Conservation (phyloP, 2,113 vertebrate genomes). For the Silurus asotus region DNA sequence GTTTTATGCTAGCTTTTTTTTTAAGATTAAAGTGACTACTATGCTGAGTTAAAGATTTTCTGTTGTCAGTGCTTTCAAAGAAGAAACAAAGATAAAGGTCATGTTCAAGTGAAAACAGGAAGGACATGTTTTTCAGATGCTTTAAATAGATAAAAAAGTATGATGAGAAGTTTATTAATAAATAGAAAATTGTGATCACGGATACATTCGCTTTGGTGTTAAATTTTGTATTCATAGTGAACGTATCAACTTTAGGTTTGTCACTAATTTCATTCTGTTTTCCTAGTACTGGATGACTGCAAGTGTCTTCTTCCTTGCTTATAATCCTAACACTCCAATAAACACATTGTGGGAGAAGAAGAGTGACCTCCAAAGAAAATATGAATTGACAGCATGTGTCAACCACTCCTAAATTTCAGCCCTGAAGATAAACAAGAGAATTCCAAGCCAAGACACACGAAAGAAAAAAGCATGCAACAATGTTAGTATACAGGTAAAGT, state of each 20-base stretch:
- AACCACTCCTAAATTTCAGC: not conserved
- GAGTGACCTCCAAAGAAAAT: not conserved
- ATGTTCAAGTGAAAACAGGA: no score
- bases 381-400: constrained; percentile 9
- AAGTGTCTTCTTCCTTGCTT: not conserved
- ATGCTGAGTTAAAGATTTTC: no score
- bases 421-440: not conserved
- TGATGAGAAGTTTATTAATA: no score
- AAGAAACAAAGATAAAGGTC: no score
- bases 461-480: not conserved
- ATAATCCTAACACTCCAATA: not conserved
- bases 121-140: no score
- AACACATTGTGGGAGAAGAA: not conserved
- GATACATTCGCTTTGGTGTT: no score
- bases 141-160: no score
- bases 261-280: not conserved
- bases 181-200: no score
- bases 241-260: not conserved
- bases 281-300: not conserved
- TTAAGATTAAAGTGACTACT: not conserved
- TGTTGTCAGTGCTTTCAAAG: no score
- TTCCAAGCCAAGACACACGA: not conserved
- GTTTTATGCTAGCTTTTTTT: not conserved
- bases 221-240: not conserved
- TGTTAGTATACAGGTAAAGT: no score